Evolutionary conservation across 2,888 invertebrate species (phyloP).

Genomic region (Andrena marginata): DNA sequence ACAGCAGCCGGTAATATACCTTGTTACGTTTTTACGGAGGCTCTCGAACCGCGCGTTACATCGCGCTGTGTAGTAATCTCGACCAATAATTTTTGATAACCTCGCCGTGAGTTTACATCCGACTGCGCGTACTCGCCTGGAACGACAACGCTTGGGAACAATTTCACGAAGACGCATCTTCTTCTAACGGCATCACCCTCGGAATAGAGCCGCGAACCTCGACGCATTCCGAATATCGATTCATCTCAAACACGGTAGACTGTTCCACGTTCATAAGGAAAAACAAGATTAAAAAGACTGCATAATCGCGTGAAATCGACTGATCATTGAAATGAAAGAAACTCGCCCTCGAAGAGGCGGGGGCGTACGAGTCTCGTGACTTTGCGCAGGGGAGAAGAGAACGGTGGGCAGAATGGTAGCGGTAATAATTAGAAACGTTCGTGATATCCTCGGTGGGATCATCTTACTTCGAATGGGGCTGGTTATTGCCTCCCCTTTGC

Average conservation of each 20-base stretch:
- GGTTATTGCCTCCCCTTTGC: constrained; percentile 39
- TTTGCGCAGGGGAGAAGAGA: neutral
- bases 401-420: constrained; percentile 13
- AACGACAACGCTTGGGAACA: constrained; percentile 42
- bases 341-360: constrained; percentile 11
- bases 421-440: constrained; percentile 45
- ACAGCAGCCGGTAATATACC: neutral
- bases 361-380: constrained; percentile 43
- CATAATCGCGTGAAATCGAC: constrained; percentile 31
- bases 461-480: constrained; percentile 19
- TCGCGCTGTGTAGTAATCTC: constrained; percentile 43
- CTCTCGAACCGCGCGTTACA: constrained; percentile 10
- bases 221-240: constrained; percentile 1
- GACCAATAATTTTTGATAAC: constrained; percentile 49
- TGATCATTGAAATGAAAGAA: constrained; percentile 17
- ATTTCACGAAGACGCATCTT: constrained; percentile 11
- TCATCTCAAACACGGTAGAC: constrained; percentile 21
- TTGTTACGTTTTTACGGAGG: constrained; percentile 32
- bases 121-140: constrained; percentile 19
- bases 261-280: neutral
- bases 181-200: neutral
- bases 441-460: constrained; percentile 35
- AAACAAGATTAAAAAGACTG: constrained; percentile 44
- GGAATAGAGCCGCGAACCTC: neutral
- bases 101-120: constrained; percentile 39